Conservation (phyloP, 2,888 invertebrate species). For the Trissolcus brochymenae region DNA sequence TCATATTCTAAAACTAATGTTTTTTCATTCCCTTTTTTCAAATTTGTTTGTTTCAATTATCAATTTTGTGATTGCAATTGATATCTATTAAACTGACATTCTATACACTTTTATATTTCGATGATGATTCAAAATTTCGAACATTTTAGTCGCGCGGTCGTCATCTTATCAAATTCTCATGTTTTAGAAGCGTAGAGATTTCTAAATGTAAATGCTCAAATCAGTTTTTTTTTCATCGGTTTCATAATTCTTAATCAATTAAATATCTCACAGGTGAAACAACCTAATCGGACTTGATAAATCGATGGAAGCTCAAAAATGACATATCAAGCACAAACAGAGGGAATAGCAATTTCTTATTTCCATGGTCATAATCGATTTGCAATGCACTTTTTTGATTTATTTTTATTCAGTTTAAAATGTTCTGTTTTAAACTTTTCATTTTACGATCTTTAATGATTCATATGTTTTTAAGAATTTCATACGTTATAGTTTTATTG, state of each 20-base stretch:
- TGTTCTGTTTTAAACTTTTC: neutral
- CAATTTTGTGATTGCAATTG: no score
- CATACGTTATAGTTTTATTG: no score
- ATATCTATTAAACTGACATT: no score
- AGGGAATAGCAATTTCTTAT: slow-evolving; percentile 23
- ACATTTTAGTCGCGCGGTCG: neutral
- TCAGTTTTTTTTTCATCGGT: slow-evolving; percentile 21
- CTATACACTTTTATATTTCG: no score
- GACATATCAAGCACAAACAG: slow-evolving; percentile 36
- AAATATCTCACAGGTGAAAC: slow-evolving; percentile 13
- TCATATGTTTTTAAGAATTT: neutral
- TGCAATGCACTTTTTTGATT: slow-evolving; percentile 1
- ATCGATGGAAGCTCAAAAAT: slow-evolving; percentile 25
- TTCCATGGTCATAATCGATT: neutral
- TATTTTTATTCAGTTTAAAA: neutral
- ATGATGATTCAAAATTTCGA: neutral
- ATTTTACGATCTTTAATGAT: neutral
- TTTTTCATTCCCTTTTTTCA: no score
- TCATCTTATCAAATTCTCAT: slow-evolving; percentile 12
- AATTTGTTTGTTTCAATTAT: no score
- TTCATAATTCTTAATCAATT: slow-evolving; percentile 12
- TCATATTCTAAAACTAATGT: no score
- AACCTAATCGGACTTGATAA: slow-evolving; percentile 28
- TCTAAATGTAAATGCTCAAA: slow-evolving; percentile 40
- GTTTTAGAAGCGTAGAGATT: slow-evolving; percentile 18